Conservation (phyloP, 2,797 vertebrate species). For the Propithecus perrieri region DNA sequence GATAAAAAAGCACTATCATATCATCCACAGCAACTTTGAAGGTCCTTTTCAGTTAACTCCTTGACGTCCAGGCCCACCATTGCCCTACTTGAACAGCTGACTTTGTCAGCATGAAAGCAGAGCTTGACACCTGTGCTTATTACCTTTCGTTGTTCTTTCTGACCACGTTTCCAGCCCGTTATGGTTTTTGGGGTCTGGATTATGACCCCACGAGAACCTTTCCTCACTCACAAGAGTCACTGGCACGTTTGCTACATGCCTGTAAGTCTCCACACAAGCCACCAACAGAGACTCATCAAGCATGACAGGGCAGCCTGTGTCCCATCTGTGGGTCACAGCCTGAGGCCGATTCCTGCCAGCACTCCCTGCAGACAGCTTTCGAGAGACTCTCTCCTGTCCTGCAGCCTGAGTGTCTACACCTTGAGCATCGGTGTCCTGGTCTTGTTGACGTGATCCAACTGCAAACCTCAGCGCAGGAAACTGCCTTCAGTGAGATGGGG, state of each 20-base stretch:
- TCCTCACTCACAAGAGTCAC: background rate
- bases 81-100: background rate
- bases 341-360: background rate
- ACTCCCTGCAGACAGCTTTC: background rate
- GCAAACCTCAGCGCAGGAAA: background rate
- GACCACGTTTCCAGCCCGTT: no score
- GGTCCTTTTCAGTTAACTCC: background rate
- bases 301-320: background rate
- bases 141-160: background rate
- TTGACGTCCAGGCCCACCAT: background rate
- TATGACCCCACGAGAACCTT: background rate
- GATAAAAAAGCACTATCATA: background rate
- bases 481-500: background rate
- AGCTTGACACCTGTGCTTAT: background rate
- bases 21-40: background rate
- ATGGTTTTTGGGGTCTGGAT: background rate
- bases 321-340: background rate
- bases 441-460: background rate
- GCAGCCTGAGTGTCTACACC: no score
- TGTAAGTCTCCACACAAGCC: background rate
- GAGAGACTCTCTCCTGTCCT: background rate
- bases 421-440: background rate
- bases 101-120: background rate
- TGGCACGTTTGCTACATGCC: background rate
- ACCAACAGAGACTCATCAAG: background rate